Conservation (phyloP, 2,797 vertebrate species). For the Trachurus trachurus region DNA sequence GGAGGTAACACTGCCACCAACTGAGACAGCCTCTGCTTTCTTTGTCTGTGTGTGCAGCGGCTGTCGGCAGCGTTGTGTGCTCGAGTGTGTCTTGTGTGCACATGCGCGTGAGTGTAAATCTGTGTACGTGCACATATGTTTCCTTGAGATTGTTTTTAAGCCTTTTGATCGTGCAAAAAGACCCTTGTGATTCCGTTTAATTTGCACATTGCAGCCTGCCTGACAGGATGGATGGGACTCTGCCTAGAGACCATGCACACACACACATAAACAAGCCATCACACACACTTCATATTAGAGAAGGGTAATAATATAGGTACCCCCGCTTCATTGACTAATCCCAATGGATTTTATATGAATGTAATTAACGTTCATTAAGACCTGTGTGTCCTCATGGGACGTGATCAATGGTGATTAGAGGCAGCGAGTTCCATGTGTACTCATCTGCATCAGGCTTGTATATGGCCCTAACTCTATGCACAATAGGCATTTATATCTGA, state of each 20-base stretch:
- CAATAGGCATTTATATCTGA: constrained; percentile 19
- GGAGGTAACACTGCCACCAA: constrained; percentile 75
- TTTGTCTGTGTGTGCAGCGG: constrained; percentile 33
- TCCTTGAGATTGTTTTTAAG: constrained; percentile 51
- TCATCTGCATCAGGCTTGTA: constrained; percentile 41
- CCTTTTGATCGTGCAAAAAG: constrained; percentile 36
- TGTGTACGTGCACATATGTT: constrained; percentile 23
- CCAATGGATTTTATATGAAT: constrained; percentile 56
- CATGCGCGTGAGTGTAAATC: constrained; percentile 12
- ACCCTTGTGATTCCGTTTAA: constrained; percentile 32
- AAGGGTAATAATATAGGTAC: constrained; percentile 54
- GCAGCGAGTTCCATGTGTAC: constrained; percentile 35
- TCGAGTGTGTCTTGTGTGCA: background rate
- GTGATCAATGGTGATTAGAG: constrained; percentile 66
- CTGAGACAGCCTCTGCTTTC: constrained; percentile 64
- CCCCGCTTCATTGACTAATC: constrained; percentile 60
- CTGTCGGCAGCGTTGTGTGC: constrained; percentile 25
- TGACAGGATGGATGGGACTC: constrained; percentile 38
- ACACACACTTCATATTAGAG: constrained; percentile 36
- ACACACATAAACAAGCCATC: constrained; percentile 59
- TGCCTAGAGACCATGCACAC: constrained; percentile 19
- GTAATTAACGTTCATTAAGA: constrained; percentile 69
- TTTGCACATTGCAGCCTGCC: constrained; percentile 40
- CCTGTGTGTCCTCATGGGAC: constrained; percentile 32
- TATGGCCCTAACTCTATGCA: constrained; percentile 28